Base-by-base conservation (phyloP, 2,113 vertebrate species). In the Muscicapa adusta region DNA sequence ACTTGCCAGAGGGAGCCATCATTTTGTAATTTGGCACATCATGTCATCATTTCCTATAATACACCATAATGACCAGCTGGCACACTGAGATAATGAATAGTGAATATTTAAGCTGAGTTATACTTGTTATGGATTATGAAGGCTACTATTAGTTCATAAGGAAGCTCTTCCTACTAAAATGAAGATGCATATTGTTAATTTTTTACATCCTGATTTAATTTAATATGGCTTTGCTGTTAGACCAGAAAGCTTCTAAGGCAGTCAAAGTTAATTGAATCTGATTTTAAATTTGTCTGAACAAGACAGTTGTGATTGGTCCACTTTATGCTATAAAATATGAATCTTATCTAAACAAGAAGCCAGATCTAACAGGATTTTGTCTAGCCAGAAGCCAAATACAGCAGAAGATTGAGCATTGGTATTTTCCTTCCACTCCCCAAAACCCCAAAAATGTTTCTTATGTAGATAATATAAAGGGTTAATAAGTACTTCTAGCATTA, bases 41-140 rank as follows among this genome's bases (percentile, higher is more conserved):
- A 38, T 83, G 58, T 74, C 56, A 93, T 93, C 58, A 88, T 95
- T 86, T 85, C 82, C 26, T 85, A 53, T 96, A 88, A 96, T 96
- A 91, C 75, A 56, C 56, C 33, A 75, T 94, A 96, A 96, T 61
- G 74, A 89, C 86, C 90, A 94, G 92, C 90, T 96, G 93, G 60
- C 91, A 88, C 34, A 36, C 10, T 88, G 71, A 92, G 93, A 91
- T 89, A 96, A 96, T 89, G 60, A 92, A 91, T 94, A 48, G 23
- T 28, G 51, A 93, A 96, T 95, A 93, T 95, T 89, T 96, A 77
- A 95, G 89, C 47, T 65, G 33, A 57, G 23, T 70, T 93, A 79
- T 72, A 87, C 54, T 91, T 96, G 43, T 72, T 91, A 67, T 42
- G 29, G 50, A 9, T 62, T 74, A 72, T 47, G 67, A 80, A 88